Percentiles rank a stretch among this genome's conserved stretches.
Conservation (phyloP, 92 coral and sea anemone species). For the Epizoanthus fatuus region DNA sequence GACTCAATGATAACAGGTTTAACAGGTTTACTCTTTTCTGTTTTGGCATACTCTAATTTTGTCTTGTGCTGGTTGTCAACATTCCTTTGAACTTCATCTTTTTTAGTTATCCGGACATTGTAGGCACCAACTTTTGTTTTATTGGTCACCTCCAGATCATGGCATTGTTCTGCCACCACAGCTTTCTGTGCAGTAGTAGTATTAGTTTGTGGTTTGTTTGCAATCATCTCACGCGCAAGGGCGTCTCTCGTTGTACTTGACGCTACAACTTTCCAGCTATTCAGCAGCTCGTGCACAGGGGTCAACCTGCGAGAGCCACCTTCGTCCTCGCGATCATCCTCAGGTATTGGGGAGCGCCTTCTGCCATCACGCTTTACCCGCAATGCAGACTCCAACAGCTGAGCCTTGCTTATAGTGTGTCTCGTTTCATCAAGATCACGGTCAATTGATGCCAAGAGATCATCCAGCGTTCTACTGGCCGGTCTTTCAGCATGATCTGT, state of each 20-base stretch:
- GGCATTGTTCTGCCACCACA: not conserved
- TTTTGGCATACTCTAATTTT: not conserved
- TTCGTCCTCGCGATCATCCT: constrained; percentile 15
- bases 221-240: constrained; percentile 43
- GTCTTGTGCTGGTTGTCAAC: not conserved
- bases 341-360: constrained; percentile 10
- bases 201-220: constrained; percentile 25
- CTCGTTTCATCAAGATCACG: constrained; percentile 93
- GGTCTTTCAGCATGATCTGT: constrained; percentile 6
- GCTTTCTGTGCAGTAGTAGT: not conserved
- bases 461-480: constrained; percentile 68
- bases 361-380: constrained; percentile 64
- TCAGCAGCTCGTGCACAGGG: constrained; percentile 39
- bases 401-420: constrained; percentile 87
- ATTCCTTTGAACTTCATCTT: not conserved
- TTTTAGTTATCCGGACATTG: constrained; percentile 6
- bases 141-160: constrained; percentile 2
- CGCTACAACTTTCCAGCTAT: constrained; percentile 38
- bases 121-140: not conserved
- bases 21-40: not conserved
- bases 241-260: constrained; percentile 46
- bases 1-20: not conserved
- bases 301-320: constrained; percentile 40
- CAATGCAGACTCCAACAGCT: constrained; percentile 84
- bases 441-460: constrained; percentile 85